phyloP scores from a whole-genome alignment of 1,140 invertebrate genomes.

The Aethina tumida region DNA sequence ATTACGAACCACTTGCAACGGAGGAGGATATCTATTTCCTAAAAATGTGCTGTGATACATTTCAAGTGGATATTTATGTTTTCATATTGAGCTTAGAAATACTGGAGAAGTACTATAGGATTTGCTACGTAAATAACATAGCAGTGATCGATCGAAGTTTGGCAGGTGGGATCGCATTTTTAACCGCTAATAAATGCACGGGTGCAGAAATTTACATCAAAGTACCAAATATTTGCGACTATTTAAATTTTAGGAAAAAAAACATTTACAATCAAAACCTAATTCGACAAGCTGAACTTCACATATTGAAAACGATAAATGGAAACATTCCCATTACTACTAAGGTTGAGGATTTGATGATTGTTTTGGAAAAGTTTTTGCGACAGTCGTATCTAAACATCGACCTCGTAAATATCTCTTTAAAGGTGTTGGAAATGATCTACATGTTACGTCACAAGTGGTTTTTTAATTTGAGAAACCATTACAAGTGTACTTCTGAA shows the following conservation, averaged over 20 bases:
- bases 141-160: slow-evolving; percentile 20
- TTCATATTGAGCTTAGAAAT: slow-evolving; percentile 24
- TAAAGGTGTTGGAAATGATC: slow-evolving; percentile 24
- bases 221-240: slow-evolving; percentile 15
- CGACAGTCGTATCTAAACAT: slow-evolving; percentile 19
- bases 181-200: slow-evolving; percentile 24
- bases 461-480: slow-evolving; percentile 22
- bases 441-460: slow-evolving; percentile 21
- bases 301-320: slow-evolving; percentile 23
- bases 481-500: slow-evolving; percentile 18
- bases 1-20: slow-evolving; percentile 23
- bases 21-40: slow-evolving; percentile 18
- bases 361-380: slow-evolving; percentile 22
- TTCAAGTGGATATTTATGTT: slow-evolving; percentile 25
- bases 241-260: slow-evolving; percentile 15
- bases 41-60: slow-evolving; percentile 22
- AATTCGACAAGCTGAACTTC: slow-evolving; percentile 17
- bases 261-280: slow-evolving; percentile 11
- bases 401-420: slow-evolving; percentile 17
- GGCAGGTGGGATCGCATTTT: slow-evolving; percentile 15
- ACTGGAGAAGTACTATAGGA: slow-evolving; percentile 21
- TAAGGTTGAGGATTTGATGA: slow-evolving; percentile 24
- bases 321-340: slow-evolving; percentile 22
- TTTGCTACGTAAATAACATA: slow-evolving; percentile 15
- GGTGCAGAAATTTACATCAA: slow-evolving; percentile 21